Evolutionary conservation across 2,113 vertebrate genomes (phyloP), one percentile per base, ranked within the genome.

Genomic region (Mesocricetus auratus): DNA sequence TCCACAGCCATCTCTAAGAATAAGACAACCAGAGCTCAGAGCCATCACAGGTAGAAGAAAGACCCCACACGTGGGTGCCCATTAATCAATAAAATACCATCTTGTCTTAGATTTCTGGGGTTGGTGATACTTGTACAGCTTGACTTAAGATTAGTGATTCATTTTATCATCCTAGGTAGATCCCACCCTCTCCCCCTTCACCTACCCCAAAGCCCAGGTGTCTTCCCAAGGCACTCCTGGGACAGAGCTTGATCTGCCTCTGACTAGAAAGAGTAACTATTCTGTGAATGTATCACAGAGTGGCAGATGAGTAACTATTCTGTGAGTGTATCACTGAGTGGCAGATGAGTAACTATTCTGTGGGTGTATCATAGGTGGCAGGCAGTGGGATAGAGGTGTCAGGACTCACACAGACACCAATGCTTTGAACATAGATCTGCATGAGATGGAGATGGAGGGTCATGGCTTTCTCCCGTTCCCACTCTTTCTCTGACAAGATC

Each of bases 381-480:
- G 68, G 78, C 11, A 12, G 10, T 4, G 39, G 69, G 39, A 0
- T 0, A 1, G 85, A 31, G 0, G 0, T 31, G 1, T 29, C 15
- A 0, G 0, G 11, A 98, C 97, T 97, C 94, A 98, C 96, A 0
- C 97, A 97, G 97, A 97, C 90, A 0, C 93, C 91, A 0, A 87
- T 1, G 3, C 94, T 97, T 0, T 97, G 93, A 22, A 90, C 42
- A 1, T 97, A 97, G 94, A 94, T 45, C 42, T 95, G 58, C 95
- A 94, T 29, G n/a, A 98, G 95, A 0, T 1, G 74, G 9, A 97
- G 89, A 1, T 94, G 77, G 29, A 98, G 95, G 15, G 22, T 50
- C 89, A 97, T 42, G 1, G 97, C 97, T 64, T 95, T 97, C 82
- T 97, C 97, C 16, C 95, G 77, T 64, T 98, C 97, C 97, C 96